phyloP scores from a whole-genome alignment of 2,113 vertebrate species.

The Columba livia region DNA sequence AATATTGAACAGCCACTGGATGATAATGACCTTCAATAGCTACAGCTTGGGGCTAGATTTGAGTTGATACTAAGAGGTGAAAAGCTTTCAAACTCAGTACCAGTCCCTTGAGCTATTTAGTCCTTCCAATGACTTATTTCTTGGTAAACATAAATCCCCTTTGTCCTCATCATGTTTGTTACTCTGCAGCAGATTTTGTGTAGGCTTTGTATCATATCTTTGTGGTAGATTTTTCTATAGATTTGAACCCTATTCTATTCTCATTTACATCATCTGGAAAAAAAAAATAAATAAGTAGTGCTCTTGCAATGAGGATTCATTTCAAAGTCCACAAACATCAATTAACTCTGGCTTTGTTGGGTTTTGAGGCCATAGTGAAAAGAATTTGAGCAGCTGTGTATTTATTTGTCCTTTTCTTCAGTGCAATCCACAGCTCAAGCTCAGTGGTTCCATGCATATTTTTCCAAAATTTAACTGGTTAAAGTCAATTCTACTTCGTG shows the following conservation, averaged over 20 bases:
- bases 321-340: neutral
- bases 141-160: constrained; percentile 48
- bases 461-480: neutral
- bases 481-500: neutral
- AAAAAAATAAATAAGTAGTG: neutral
- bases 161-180: constrained; percentile 31
- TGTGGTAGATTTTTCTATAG: neutral
- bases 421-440: neutral
- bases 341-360: neutral
- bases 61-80: constrained; percentile 61
- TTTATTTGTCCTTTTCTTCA: neutral
- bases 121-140: constrained; percentile 51
- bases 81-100: constrained; percentile 57
- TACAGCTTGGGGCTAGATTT: constrained; percentile 59
- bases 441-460: neutral
- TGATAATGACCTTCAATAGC: constrained; percentile 64
- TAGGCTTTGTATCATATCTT: neutral
- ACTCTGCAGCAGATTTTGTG: neutral
- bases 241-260: neutral
- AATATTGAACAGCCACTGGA: constrained; percentile 49
- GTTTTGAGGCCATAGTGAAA: neutral
- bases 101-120: constrained; percentile 56
- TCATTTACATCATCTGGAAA: neutral
- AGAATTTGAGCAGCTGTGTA: neutral
- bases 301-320: neutral